Base-by-base conservation (phyloP, 1,140 invertebrate species). In the Zaprionus ghesquierei region DNA sequence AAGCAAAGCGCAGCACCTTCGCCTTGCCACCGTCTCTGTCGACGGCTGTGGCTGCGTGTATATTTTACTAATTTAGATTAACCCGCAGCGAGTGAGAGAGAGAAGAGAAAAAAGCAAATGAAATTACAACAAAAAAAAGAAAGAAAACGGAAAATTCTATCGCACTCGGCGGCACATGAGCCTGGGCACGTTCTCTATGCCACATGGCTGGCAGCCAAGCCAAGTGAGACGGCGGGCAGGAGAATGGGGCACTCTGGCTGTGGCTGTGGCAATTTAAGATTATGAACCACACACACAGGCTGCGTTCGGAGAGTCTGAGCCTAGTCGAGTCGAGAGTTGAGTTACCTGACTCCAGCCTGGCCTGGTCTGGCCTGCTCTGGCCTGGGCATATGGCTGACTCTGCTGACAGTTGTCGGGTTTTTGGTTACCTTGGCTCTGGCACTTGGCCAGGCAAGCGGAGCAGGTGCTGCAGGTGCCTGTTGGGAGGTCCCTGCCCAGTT, bases 61-160 rank as follows among this genome's bases (percentile, higher is more conserved):
- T 87, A 87, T 87, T 87, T 87, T 89, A 89, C 76, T 87, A 87
- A 89, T 87, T 87, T 89, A 87, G 84, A 87, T 87, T 89, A 87
- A 87, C 84, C 84, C 79, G 84, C 76, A 87, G 84, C 84, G 51
- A 25, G 18, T 27, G 20, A 23, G 60, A 66, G 51, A 69, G 62
- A 13, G 10, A 27, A 4, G 6, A 51, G 50, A 31, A 51, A 53
- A 33, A 58, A 31, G 3, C 29, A 20, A 51, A 33, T 29, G 9
- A 54, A 54, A 54, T 56, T 33, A 35, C 41, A 46, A 46, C 8
- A 12, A 56, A 22, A 20, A n/a, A 12, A 23, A 33, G 31, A 44
- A 44, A 12, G 15, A 63, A 53, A 49, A 55, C 44, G 53, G 49
- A 27, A 73, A 66, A 82, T 87, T 87, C 79, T 82, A 89, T 89